Evolutionary conservation across 2,888 invertebrate species (phyloP).

Genomic region (Campoplex capitator): DNA sequence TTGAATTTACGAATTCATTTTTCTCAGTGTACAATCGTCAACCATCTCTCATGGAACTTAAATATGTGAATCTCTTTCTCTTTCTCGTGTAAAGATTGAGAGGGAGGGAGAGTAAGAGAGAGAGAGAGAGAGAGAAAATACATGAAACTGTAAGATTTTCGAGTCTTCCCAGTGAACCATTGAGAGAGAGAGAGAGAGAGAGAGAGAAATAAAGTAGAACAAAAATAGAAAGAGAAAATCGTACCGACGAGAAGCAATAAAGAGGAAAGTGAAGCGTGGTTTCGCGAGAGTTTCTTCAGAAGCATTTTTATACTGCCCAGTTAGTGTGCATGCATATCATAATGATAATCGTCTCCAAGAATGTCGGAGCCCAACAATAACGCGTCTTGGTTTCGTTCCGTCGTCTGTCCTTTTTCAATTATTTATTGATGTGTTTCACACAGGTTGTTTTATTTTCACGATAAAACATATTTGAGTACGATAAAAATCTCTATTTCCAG

Average conservation of each 20-base stretch:
- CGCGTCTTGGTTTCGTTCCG: neutral
- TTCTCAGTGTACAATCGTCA: too few species aligned
- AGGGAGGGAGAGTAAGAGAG: too few species aligned
- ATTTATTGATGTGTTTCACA: neutral
- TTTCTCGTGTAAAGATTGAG: too few species aligned
- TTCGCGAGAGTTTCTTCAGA: conserved; percentile 65
- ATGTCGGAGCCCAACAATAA: neutral
- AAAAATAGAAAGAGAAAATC: neutral
- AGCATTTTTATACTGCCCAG: neutral
- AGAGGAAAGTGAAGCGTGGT: conserved; percentile 56
- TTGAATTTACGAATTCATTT: too few species aligned
- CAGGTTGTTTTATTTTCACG: too few species aligned
- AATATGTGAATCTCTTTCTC: too few species aligned
- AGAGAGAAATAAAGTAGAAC: neutral
- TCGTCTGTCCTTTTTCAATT: neutral
- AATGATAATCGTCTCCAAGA: neutral
- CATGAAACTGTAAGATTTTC: neutral
- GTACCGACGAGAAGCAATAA: conserved; percentile 43
- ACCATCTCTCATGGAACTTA: too few species aligned
- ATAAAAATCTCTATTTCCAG: neutral
- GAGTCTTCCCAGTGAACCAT: neutral
- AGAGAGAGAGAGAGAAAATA: neutral
- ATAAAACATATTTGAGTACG: neutral
- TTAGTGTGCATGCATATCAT: neutral
- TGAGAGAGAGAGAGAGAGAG: neutral